Base-by-base conservation (phyloP, 2,113 vertebrate genomes). In the Varanus salvator region DNA sequence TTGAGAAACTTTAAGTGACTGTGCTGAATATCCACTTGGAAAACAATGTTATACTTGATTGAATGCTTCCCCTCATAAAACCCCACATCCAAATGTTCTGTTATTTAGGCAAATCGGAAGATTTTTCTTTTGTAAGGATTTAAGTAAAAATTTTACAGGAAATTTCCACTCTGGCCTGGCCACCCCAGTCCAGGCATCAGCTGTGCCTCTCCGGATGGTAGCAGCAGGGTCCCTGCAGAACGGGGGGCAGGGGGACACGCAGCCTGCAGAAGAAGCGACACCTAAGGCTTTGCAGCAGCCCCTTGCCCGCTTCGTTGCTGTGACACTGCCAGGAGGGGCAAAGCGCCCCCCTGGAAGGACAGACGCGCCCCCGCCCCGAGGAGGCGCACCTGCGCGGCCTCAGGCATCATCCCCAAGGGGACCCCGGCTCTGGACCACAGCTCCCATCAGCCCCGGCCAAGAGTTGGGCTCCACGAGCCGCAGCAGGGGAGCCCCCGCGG, bases 231-330 rank as follows among this genome's bases (percentile, higher is more conserved):
- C 5, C 15, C 80, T 2, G 57, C 57, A 48, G 48, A 3, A 23
- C 7, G 19, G 34, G 14, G 12, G 3, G 0, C 0, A 0, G 5
- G 6, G 3, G 25, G 27, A 44, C 38, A 44, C 38, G 9, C 6
- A 23, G 27, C 72, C 72, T 38, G 38, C 75, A 77, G 23, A 25
- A 77, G 7, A 19, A 48, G 75, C 75, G 8, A 23, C 9, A 76
- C 23, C 44, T 1, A 19, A 3, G 21, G 8, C 38, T 21, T 77
- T 25, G 38, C 38, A 77, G 19, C 6, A 48, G 2, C 38, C 75
- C 38, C 29, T 8, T 71, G 29, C 8, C 1, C 8, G 69, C 2
- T 9, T 31, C 29, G 29, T 71, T 71, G 12, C 29, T 29, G 27
- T 31, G 69, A 71, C 29, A 31, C 5, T 31, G 25, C 27, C 68